Evolutionary conservation across 2,888 invertebrate species (phyloP).

Genomic region (Stomorhina lunata): DNA sequence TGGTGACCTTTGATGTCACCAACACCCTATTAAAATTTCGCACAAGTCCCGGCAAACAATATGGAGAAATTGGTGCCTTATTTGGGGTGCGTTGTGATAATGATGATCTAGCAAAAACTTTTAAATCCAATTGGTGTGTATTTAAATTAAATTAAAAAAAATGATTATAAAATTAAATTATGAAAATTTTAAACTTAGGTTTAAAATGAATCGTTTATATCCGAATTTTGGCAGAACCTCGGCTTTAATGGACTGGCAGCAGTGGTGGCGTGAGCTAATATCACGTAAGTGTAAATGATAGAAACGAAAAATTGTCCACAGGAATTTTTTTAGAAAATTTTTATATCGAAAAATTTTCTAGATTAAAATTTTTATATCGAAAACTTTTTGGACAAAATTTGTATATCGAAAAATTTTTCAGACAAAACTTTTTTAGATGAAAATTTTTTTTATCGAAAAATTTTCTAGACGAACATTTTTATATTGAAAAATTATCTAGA

Average conservation of each 20-base stretch:
- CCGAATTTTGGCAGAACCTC: slow-evolving; percentile 90
- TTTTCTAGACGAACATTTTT: too few relatives aligned
- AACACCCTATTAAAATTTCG: slow-evolving; percentile 90
- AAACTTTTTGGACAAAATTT: too few relatives aligned
- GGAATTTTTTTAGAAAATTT: not conserved
- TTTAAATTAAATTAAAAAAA: not conserved
- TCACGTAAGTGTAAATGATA: slow-evolving; percentile 70
- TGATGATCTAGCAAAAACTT: slow-evolving; percentile 82
- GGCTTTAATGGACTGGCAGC: slow-evolving; percentile 85
- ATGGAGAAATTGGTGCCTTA: slow-evolving; percentile 85
- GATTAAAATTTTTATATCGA: too few relatives aligned
- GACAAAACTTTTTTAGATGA: too few relatives aligned
- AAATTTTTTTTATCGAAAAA: too few relatives aligned
- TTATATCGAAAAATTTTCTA: too few relatives aligned
- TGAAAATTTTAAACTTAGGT: slow-evolving; percentile 69
- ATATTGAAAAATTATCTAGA: too few relatives aligned
- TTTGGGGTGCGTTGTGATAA: slow-evolving; percentile 85
- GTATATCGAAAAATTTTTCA: too few relatives aligned
- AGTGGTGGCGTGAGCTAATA: slow-evolving; percentile 88
- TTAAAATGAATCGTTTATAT: slow-evolving; percentile 83
- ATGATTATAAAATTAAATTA: not conserved
- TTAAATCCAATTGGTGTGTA: slow-evolving; percentile 83
- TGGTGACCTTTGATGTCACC: slow-evolving; percentile 94
- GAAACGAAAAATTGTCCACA: not conserved
- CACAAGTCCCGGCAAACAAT: slow-evolving; percentile 86